These are phyloP conservation scores for Ryuthela nishihirai DNA, from an alignment of 2,888 invertebrate genomes.

Conservation along the genomic window DNA sequence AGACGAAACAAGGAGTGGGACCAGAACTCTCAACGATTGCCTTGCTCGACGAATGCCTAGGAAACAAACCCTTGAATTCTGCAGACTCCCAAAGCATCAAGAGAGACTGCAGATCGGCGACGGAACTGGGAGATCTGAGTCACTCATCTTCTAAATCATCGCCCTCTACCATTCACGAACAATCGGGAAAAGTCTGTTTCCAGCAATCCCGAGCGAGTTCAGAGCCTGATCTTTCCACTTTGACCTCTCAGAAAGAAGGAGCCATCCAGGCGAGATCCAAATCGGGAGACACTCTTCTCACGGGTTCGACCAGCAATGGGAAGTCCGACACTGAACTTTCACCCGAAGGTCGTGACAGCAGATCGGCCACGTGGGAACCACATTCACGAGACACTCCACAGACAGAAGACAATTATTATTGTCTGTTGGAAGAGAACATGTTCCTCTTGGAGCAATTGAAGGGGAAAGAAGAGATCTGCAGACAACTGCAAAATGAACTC, in stretches of 20 bases:
- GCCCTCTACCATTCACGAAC: slow-evolving; percentile 66
- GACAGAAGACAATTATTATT: slow-evolving; percentile 53
- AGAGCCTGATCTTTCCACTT: slow-evolving; percentile 45
- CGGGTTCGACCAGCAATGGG: too few species aligned
- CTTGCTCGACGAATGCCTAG: slow-evolving; percentile 59
- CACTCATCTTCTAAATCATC: slow-evolving; percentile 57
- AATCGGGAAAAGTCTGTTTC: slow-evolving; percentile 56
- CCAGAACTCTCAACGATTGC: slow-evolving; percentile 83
- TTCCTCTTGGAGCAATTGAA: slow-evolving; percentile 52
- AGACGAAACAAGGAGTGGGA: slow-evolving; percentile 78
- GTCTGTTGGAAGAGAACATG: slow-evolving; percentile 55
- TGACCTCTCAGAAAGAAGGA: slow-evolving; percentile 8
- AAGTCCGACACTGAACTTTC: slow-evolving; percentile 10
- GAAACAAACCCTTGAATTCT: neutral
- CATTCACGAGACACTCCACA: slow-evolving; percentile 7
- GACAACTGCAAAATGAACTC: slow-evolving; percentile 50
- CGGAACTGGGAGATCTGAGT: slow-evolving; percentile 61
- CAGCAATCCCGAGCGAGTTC: slow-evolving; percentile 48
- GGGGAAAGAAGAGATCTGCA: slow-evolving; percentile 53
- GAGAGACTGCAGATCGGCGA: slow-evolving; percentile 57
- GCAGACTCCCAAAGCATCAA: slow-evolving; percentile 1
- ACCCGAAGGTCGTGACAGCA: slow-evolving; percentile 1
- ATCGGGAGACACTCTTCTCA: slow-evolving; percentile 21
- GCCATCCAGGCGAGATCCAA: slow-evolving; percentile 17
- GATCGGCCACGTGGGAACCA: neutral